Evolutionary conservation across 2,888 invertebrate species (phyloP).

Genomic region (Andrena haemorrhoa): DNA sequence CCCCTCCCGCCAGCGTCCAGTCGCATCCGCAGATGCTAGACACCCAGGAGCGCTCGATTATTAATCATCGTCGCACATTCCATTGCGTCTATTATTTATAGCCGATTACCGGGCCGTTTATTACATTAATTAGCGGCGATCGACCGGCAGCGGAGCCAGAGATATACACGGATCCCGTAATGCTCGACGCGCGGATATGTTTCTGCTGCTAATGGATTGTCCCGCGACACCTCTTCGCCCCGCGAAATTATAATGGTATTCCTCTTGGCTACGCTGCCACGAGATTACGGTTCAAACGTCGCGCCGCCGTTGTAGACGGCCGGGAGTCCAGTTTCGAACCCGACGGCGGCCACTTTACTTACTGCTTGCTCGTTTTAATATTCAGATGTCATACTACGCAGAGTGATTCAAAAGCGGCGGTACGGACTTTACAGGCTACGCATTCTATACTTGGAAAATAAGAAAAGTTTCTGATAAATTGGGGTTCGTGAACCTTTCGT

Average conservation of each 20-base stretch:
- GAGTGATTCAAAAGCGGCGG: too few relatives aligned
- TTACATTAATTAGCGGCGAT: conserved; percentile 45
- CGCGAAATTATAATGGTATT: conserved; percentile 28
- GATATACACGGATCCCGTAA: neutral
- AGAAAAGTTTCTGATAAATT: too few relatives aligned
- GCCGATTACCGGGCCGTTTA: conserved; percentile 18
- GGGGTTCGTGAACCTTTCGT: too few relatives aligned
- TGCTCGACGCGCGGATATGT: conserved; percentile 10
- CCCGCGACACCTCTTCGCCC: neutral
- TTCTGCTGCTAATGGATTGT: conserved; percentile 42
- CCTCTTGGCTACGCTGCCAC: conserved; percentile 2
- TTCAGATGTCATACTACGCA: neutral
- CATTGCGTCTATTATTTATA: conserved; percentile 26
- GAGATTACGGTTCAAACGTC: conserved; percentile 47
- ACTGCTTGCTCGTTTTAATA: neutral
- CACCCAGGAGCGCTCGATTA: conserved; percentile 6
- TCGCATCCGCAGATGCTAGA: neutral
- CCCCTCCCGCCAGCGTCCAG: neutral
- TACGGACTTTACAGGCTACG: too few relatives aligned
- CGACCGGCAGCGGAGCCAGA: neutral
- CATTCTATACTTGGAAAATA: too few relatives aligned
- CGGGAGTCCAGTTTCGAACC: neutral
- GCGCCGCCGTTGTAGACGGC: conserved; percentile 11
- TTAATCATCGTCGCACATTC: conserved; percentile 16
- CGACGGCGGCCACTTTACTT: conserved; percentile 29